phyloP scores from a whole-genome alignment of 2,113 vertebrate species.

The Egretta garzetta region DNA sequence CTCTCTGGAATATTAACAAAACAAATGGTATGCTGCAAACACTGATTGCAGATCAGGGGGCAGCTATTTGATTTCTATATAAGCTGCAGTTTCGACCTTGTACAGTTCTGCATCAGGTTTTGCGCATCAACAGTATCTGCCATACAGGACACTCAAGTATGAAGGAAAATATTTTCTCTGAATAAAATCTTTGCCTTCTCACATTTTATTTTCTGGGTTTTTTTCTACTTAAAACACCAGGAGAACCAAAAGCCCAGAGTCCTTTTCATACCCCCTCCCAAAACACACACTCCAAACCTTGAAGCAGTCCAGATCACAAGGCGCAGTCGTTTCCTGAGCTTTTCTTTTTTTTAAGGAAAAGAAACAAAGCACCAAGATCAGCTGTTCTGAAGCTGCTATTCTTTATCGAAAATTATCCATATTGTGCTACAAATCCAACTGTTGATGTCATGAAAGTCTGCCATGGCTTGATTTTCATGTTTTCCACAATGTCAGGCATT shows the following conservation, averaged over 20 bases:
- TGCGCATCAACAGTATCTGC: slow-evolving; percentile 46
- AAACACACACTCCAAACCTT: not conserved
- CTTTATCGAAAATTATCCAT: not conserved
- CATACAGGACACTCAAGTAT: not conserved
- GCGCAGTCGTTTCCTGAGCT: not conserved
- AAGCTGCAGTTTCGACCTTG: slow-evolving; percentile 36
- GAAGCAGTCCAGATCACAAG: not conserved
- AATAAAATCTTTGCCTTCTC: slow-evolving; percentile 41
- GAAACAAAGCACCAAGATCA: not conserved
- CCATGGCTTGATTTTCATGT: not conserved
- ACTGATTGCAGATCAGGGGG: not conserved
- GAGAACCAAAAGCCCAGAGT: slow-evolving; percentile 6
- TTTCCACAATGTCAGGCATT: not conserved
- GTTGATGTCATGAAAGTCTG: not conserved
- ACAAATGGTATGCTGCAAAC: not conserved
- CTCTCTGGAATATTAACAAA: not conserved
- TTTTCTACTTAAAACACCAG: slow-evolving; percentile 20
- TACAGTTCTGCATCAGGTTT: slow-evolving; percentile 40
- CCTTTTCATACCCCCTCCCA: not conserved
- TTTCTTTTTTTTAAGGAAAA: not conserved
- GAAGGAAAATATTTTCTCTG: slow-evolving; percentile 27
- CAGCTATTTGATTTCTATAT: not conserved
- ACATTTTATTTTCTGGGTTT: not conserved
- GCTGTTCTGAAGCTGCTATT: not conserved
- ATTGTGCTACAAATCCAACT: not conserved